These are phyloP conservation scores for Gouania willdenowi DNA, from an alignment of 2,797 vertebrate genomes.

Conservation along the genomic window DNA sequence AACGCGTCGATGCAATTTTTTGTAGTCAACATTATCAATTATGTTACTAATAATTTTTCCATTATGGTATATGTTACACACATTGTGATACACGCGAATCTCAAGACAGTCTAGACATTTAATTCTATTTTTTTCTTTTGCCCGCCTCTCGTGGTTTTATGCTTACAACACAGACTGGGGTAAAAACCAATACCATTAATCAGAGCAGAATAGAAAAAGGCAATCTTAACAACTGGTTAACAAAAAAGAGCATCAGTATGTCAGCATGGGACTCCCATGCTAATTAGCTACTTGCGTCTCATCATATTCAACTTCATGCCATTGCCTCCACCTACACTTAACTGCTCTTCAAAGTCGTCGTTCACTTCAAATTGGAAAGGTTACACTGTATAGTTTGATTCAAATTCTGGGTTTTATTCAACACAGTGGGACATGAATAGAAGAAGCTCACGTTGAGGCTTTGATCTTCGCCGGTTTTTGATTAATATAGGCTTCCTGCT, in stretches of 20 bases:
- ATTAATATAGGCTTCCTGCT: slow-evolving; percentile 10
- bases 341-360: slow-evolving; percentile 51
- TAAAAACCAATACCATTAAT: slow-evolving; percentile 52
- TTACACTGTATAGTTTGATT: slow-evolving; percentile 27
- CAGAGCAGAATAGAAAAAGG: slow-evolving; percentile 42
- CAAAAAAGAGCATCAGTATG: slow-evolving; percentile 37
- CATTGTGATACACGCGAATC: too few relatives aligned
- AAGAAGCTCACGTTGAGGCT: slow-evolving; percentile 26
- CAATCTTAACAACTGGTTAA: slow-evolving; percentile 54
- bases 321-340: slow-evolving; percentile 33
- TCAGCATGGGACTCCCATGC: slow-evolving; percentile 37
- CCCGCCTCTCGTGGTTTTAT: too few relatives aligned
- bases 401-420: slow-evolving; percentile 37
- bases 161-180: too few relatives aligned
- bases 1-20: too few relatives aligned
- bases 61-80: too few relatives aligned
- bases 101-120: too few relatives aligned
- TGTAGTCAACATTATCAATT: too few relatives aligned
- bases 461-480: slow-evolving; percentile 37
- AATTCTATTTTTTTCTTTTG: too few relatives aligned
- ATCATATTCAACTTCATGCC: slow-evolving; percentile 33
- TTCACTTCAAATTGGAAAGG: slow-evolving; percentile 37
- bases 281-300: slow-evolving; percentile 58
- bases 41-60: too few relatives aligned
- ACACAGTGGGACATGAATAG: slow-evolving; percentile 23